Percentiles rank a stretch among this genome's conserved stretches.
Evolutionary conservation across 1,140 invertebrate species (phyloP).

Genomic region (Drosophila carrolli): DNA sequence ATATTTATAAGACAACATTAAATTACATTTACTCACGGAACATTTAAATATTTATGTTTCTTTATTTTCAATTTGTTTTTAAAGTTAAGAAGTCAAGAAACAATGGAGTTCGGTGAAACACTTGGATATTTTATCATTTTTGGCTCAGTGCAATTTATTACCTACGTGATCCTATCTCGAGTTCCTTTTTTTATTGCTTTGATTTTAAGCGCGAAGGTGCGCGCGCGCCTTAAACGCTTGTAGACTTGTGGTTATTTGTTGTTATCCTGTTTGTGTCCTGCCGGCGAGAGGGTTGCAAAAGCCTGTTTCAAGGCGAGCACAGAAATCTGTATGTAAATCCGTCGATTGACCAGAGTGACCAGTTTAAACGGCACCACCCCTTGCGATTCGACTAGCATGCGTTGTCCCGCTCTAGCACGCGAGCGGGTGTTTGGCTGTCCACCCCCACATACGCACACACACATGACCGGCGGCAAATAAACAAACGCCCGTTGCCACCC

Average conservation of each 20-base stretch:
- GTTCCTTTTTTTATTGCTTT: conserved; percentile 8
- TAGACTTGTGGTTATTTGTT: conserved; percentile 4
- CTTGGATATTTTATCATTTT: too few species aligned
- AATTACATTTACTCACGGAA: too few species aligned
- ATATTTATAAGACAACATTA: too few species aligned
- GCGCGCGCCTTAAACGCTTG: conserved; percentile 28
- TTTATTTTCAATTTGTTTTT: not conserved
- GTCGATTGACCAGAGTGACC: conserved; percentile 40
- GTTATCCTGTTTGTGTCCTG: conserved; percentile 25
- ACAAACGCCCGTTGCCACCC: conserved; percentile 52
- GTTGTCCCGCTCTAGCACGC: conserved; percentile 40
- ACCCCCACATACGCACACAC: conserved; percentile 70
- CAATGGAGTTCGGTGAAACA: too few species aligned
- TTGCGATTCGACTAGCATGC: not conserved
- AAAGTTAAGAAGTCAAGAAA: not conserved
- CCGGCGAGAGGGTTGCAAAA: conserved; percentile 32
- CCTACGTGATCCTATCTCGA: not conserved
- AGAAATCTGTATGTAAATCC: conserved; percentile 10
- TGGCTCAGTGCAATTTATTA: too few species aligned
- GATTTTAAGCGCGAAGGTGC: conserved; percentile 31
- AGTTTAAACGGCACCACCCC: conserved; percentile 34
- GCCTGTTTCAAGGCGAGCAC: not conserved
- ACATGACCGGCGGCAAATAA: conserved; percentile 75
- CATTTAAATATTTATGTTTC: not conserved
- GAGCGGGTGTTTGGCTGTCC: conserved; percentile 42